Evolutionary conservation across 2,113 vertebrate genomes (phyloP).

Genomic region (Marmota monax): DNA sequence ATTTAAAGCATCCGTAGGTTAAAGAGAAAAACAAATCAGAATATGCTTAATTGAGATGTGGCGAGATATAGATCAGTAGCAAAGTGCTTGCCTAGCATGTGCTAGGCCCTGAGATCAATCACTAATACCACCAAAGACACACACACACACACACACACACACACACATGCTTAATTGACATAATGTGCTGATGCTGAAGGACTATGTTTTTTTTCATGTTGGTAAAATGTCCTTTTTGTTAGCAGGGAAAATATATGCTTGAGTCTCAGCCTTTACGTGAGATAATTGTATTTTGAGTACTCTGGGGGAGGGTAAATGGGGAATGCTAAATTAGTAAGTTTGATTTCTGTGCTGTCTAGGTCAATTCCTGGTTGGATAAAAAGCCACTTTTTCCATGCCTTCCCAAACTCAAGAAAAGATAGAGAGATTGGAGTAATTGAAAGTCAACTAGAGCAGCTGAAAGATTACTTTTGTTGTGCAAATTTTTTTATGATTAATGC

Average conservation of each 20-base stretch:
- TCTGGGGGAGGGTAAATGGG: not conserved
- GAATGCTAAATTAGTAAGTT: not conserved
- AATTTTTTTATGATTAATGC: slow-evolving; percentile 5
- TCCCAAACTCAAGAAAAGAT: not conserved
- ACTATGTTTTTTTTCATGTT: not conserved
- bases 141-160: too few relatives aligned
- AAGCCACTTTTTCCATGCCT: not conserved
- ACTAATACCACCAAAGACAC: too few relatives aligned
- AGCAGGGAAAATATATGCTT: not conserved
- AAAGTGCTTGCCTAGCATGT: too few relatives aligned
- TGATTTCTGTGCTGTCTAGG: not conserved
- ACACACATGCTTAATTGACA: not conserved
- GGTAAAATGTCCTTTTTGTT: not conserved
- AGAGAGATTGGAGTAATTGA: not conserved
- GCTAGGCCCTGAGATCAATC: too few relatives aligned
- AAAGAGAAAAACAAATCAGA: not conserved
- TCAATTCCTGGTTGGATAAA: not conserved
- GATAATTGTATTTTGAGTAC: not conserved
- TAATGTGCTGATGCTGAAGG: not conserved
- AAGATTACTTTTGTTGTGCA: not conserved
- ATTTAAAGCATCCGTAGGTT: not conserved
- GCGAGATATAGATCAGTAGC: too few relatives aligned
- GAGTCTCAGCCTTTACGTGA: not conserved
- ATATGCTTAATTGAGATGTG: not conserved
- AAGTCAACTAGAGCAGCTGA: not conserved